Evolutionary conservation across 1,140 invertebrate species (phyloP).

Genomic region (Heterodera schachtii): DNA sequence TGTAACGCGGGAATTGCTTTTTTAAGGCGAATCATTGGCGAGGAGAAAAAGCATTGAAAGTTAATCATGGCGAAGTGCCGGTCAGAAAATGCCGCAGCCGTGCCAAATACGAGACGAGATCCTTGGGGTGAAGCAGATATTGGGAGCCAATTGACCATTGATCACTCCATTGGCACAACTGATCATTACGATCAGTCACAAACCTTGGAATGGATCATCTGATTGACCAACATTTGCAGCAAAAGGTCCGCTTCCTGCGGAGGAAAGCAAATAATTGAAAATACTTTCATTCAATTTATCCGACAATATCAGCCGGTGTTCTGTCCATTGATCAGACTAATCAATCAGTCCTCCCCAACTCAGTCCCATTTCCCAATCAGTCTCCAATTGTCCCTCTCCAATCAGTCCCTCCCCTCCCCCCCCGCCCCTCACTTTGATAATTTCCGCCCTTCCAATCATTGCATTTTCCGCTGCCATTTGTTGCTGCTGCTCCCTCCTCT

Average conservation of each 20-base stretch:
- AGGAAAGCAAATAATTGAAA: neutral
- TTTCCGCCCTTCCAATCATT: neutral
- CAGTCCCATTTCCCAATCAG: too few relatives aligned
- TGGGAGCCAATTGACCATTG: neutral
- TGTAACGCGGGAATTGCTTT: neutral
- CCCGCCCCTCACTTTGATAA: neutral
- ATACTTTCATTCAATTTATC: too few relatives aligned
- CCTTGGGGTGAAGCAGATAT: neutral
- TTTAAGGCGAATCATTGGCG: neutral
- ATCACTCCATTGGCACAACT: neutral
- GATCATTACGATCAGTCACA: neutral
- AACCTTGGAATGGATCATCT: conserved; percentile 23
- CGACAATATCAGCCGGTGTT: too few relatives aligned
- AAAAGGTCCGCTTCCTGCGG: conserved; percentile 17
- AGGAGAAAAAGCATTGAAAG: neutral
- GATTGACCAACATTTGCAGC: conserved; percentile 11
- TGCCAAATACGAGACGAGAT: conserved; percentile 9
- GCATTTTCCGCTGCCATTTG: neutral
- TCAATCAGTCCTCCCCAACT: too few relatives aligned
- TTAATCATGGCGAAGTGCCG: neutral
- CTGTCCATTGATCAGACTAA: too few relatives aligned
- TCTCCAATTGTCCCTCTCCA: too few relatives aligned
- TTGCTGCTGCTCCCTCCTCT: neutral
- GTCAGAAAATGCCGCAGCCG: conserved; percentile 18
- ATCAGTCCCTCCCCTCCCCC: too few relatives aligned